Evolutionary conservation across 2,113 vertebrate genomes (phyloP), one percentile per base, ranked within the genome.

Genomic region (Oncorhynchus keta): DNA sequence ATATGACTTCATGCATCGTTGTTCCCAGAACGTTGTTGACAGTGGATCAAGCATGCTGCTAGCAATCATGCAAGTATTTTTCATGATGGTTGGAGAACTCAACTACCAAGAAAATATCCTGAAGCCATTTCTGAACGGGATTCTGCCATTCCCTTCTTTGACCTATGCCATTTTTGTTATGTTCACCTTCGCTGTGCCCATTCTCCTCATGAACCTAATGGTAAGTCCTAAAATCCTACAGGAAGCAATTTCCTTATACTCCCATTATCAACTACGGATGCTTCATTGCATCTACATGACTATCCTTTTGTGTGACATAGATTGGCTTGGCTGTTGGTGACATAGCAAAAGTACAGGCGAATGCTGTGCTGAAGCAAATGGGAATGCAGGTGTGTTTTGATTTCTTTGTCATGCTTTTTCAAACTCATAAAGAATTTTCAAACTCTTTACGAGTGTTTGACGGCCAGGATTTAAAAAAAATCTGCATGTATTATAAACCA

Each of bases 321-420:
- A 96, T 97, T 85, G 95, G 96, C 81, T 86, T 97, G 90, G 96
- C 96, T 71, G 96, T 96, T 73, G 96, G 95, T 11, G 96, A 96
- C 83, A 96, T 96, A 0, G 95, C 96, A 32, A 93, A 95, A 83
- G 94, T 97, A 26, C 95, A 96, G 81, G 94, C 93, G 81, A 95
- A 94, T 0, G 96, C 96, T 11, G 89, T 92, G 8, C 74, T 96
- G 35, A 96, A 97, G 91, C 94, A 95, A 78, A 95, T 95, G 79
- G 95, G 94, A 73, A 96, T 97, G 95, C 96, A 97, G 93, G 96
- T 94, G 61, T 83, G 81, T 76, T 57, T 12, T n/a, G 28, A 57
- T 3, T 30, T n/a, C 8, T 9, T n/a, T 45, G 39, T 45, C 9
- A 45, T 45, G 16, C 4, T 8, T 13, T 20, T 39, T 69, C 7